A percentile compares a stretch with the other conserved stretches of the same genome.
These are phyloP conservation scores for Diarsia brunnea DNA, from an alignment of 2,888 invertebrate species.

Conservation along the genomic window DNA sequence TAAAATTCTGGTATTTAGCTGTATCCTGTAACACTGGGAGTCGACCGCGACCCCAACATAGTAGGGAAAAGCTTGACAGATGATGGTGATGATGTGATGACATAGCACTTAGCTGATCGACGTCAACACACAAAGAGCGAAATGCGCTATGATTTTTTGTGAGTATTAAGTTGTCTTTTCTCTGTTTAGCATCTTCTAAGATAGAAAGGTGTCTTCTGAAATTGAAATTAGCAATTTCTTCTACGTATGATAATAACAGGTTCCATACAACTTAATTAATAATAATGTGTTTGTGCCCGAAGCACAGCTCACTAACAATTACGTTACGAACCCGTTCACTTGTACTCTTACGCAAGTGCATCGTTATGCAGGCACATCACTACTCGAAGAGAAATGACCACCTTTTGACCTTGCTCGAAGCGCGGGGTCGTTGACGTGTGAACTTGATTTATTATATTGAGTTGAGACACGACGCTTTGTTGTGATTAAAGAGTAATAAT, in stretches of 20 bases:
- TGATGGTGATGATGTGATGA: not conserved
- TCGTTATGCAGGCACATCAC: conserved; percentile 32
- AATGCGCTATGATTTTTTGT: not conserved
- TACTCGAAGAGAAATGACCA: conserved; percentile 51
- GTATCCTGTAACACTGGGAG: not conserved
- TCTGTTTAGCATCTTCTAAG: not conserved
- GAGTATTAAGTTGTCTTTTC: not conserved
- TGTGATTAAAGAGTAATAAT: not conserved
- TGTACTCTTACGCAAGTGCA: conserved; percentile 33
- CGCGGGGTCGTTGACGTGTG: conserved; percentile 63
- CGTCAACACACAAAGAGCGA: not conserved
- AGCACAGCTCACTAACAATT: conserved; percentile 1
- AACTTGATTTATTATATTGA: conserved; percentile 55
- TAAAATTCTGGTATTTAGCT: not conserved
- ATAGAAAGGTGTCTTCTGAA: conserved; percentile 3
- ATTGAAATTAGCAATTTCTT: not conserved
- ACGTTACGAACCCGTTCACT: conserved; percentile 29
- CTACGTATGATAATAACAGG: conserved; percentile 1
- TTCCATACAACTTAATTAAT: conserved; percentile 22
- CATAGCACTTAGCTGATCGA: not conserved
- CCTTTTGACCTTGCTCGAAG: conserved; percentile 57
- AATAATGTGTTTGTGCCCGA: not conserved
- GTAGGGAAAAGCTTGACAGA: not conserved
- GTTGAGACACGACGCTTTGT: conserved; percentile 17
- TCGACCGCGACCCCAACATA: not conserved